Percentiles rank a stretch among this genome's conserved stretches.
These are phyloP conservation scores for Ecliptopera silaceata DNA, from an alignment of 2,888 invertebrate species.

Conservation along the genomic window DNA sequence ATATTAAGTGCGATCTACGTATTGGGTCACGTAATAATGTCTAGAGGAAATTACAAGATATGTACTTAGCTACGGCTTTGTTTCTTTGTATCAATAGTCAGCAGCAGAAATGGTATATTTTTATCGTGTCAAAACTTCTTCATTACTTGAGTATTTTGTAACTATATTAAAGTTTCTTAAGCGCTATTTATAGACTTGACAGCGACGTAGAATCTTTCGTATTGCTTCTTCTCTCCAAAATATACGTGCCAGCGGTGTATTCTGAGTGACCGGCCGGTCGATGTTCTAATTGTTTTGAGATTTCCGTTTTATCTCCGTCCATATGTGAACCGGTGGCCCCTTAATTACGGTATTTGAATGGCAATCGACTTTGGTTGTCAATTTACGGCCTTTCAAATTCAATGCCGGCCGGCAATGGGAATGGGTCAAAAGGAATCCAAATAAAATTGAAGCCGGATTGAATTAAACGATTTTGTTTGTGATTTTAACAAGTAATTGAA, in stretches of 20 bases:
- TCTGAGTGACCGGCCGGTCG: background rate
- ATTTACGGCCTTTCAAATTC: conserved; percentile 1
- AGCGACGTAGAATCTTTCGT: background rate
- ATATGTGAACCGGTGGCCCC: background rate
- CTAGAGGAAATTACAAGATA: background rate
- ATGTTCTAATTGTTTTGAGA: background rate
- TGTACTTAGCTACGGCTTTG: background rate
- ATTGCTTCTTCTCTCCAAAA: background rate
- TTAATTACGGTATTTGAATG: background rate
- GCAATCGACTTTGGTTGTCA: background rate
- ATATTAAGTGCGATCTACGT: conserved; percentile 19
- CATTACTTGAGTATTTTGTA: no score
- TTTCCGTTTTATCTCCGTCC: background rate
- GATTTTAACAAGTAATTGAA: background rate
- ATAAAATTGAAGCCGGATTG: background rate
- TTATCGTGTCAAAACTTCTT: background rate
- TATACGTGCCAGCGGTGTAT: background rate
- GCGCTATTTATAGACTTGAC: no score
- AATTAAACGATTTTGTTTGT: background rate
- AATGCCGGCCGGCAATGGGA: background rate
- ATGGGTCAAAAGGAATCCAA: background rate
- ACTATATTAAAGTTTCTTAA: no score
- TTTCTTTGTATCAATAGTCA: background rate
- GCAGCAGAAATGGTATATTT: background rate
- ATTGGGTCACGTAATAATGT: conserved; percentile 7